These are phyloP conservation scores for Corythaixoides concolor DNA, from an alignment of 2,113 vertebrate genomes.

Conservation along the genomic window DNA sequence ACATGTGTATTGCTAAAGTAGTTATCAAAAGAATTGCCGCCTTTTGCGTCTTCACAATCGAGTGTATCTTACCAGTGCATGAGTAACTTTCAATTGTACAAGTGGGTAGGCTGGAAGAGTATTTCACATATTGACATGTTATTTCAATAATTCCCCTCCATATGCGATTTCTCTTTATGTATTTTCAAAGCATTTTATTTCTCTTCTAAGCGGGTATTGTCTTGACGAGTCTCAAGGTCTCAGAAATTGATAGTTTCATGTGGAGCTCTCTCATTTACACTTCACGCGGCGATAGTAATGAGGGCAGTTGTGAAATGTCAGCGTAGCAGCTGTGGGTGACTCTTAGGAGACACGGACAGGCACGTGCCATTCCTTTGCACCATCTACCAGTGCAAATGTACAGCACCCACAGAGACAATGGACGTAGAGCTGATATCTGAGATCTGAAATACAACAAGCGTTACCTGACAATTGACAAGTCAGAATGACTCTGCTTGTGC, in stretches of 20 bases:
- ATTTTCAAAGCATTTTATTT: background rate
- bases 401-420: background rate
- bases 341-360: background rate
- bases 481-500: background rate
- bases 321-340: background rate
- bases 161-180: background rate
- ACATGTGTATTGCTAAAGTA: background rate
- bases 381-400: background rate
- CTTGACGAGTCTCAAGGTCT: background rate
- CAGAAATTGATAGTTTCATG: background rate
- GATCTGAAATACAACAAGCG: background rate
- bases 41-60: background rate
- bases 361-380: background rate
- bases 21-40: constrained; percentile 4
- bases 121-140: background rate
- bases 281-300: background rate
- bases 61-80: background rate
- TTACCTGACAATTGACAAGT: background rate
- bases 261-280: background rate
- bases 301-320: background rate
- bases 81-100: background rate
- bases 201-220: background rate
- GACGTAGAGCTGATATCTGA: background rate
- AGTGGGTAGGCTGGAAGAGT: background rate
- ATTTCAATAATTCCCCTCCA: background rate